Evolutionary conservation across 2,113 vertebrate genomes (phyloP).

Genomic region (Rhineura floridana): DNA sequence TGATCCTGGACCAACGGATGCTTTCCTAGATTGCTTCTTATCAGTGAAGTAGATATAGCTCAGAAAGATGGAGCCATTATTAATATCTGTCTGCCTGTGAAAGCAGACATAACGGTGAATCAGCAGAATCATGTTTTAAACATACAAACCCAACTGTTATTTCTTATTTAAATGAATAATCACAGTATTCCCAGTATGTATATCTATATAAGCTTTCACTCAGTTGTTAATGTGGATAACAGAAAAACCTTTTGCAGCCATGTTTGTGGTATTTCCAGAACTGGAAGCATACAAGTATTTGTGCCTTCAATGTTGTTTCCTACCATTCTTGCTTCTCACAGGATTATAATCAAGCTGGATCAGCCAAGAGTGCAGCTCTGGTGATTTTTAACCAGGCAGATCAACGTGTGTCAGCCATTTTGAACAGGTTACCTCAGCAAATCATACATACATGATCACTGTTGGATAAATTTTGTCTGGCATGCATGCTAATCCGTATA

Average conservation of each 20-base stretch:
- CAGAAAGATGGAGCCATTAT: neutral
- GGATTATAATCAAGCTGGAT: constrained; percentile 80
- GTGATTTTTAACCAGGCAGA: constrained; percentile 81
- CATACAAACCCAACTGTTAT: rapidly evolving
- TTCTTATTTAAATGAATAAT: neutral
- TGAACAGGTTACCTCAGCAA: constrained; percentile 79
- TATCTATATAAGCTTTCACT: constrained; percentile 17
- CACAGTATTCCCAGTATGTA: neutral
- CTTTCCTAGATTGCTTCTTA: neutral
- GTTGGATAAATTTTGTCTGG: constrained; percentile 67
- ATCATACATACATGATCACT: constrained; percentile 70
- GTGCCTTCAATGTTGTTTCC: constrained; percentile 59
- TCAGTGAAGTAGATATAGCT: neutral
- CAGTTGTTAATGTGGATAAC: constrained; percentile 19
- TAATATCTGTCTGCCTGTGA: neutral
- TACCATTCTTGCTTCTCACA: constrained; percentile 81
- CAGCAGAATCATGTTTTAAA: neutral
- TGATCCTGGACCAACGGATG: neutral
- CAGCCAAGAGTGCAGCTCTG: constrained; percentile 74
- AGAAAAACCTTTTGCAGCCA: constrained; percentile 27
- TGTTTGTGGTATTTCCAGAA: constrained; percentile 51
- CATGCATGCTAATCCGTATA: constrained; percentile 75
- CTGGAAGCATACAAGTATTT: constrained; percentile 27
- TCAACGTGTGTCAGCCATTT: constrained; percentile 73
- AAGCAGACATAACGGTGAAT: neutral